Percentiles rank a stretch among this genome's conserved stretches.
phyloP scores from a whole-genome alignment of 2,797 vertebrate genomes.

The Gambelia wislizenii region DNA sequence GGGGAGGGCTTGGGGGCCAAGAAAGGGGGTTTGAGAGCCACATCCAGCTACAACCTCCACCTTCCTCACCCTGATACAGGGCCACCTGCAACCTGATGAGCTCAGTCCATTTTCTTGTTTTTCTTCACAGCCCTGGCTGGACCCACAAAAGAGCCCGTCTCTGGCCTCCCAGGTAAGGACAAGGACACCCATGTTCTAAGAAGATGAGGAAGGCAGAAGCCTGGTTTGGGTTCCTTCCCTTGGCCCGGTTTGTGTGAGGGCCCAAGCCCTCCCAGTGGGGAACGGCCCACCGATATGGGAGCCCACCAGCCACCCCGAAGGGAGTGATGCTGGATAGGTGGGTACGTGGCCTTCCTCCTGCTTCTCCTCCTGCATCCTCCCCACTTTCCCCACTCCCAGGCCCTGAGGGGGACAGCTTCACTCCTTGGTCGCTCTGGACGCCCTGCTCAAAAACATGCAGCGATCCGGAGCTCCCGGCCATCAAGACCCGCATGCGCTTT shows the following conservation, averaged over 20 bases:
- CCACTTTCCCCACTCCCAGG: slow-evolving; percentile 23
- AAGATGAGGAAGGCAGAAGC: accelerated
- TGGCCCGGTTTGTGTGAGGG: not conserved
- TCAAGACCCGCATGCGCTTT: slow-evolving; percentile 81
- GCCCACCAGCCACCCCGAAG: too few species aligned
- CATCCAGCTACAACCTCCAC: too few species aligned
- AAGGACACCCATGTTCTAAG: accelerated
- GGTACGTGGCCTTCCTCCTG: too few species aligned
- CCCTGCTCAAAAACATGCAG: slow-evolving; percentile 86
- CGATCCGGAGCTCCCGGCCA: slow-evolving; percentile 73
- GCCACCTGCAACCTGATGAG: too few species aligned
- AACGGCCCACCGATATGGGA: too few species aligned
- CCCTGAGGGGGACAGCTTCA: slow-evolving; percentile 37
- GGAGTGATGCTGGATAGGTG: too few species aligned
- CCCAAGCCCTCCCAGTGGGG: too few species aligned
- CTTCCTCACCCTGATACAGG: too few species aligned
- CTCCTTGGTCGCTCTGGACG: slow-evolving; percentile 85
- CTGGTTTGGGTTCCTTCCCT: not conserved
- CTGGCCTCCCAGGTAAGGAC: slow-evolving; percentile 79
- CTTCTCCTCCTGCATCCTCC: too few species aligned
- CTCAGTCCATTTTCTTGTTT: not conserved
- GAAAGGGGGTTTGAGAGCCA: too few species aligned
- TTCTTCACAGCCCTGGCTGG: not conserved
- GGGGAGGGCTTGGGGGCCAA: too few species aligned
- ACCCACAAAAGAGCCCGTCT: slow-evolving; percentile 78